Conservation (phyloP, 2,888 invertebrate genomes). For the Hofmannophila pseudospretella region DNA sequence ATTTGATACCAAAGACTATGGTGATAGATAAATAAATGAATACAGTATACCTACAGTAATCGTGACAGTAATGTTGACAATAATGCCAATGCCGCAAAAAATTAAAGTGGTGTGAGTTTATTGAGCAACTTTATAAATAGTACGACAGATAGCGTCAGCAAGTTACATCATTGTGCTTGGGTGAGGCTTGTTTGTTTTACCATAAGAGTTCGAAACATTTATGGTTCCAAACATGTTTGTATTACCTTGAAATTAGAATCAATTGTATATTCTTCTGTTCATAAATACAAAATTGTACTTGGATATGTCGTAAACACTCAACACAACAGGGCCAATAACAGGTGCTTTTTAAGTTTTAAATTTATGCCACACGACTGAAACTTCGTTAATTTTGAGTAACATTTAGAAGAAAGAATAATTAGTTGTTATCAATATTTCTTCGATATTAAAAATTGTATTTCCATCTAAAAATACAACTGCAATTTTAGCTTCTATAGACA, state of each 20-base stretch:
- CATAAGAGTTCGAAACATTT: slow-evolving; percentile 39
- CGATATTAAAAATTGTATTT: too few relatives aligned
- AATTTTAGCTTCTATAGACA: neutral
- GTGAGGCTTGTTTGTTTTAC: slow-evolving; percentile 48
- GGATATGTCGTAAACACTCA: too few relatives aligned
- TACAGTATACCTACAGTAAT: too few relatives aligned
- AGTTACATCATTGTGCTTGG: slow-evolving; percentile 55
- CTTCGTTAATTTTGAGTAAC: too few relatives aligned
- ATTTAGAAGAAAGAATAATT: too few relatives aligned
- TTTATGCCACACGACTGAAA: too few relatives aligned
- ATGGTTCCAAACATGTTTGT: slow-evolving; percentile 15
- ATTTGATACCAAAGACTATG: too few relatives aligned
- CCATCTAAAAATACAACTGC: neutral
- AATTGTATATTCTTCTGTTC: slow-evolving; percentile 1
- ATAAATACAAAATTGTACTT: too few relatives aligned
- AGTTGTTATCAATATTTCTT: too few relatives aligned
- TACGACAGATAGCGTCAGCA: slow-evolving; percentile 44
- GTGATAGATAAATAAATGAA: too few relatives aligned
- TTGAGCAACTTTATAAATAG: slow-evolving; percentile 48
- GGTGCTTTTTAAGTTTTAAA: too few relatives aligned
- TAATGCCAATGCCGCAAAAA: slow-evolving; percentile 38
- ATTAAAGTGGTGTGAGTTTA: slow-evolving; percentile 32
- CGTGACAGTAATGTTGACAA: slow-evolving; percentile 3
- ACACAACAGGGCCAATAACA: too few relatives aligned
- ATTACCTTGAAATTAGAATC: slow-evolving; percentile 16